These are phyloP conservation scores for Peromyscus polionotus DNA, from an alignment of 2,113 vertebrate genomes.

Conservation along the genomic window DNA sequence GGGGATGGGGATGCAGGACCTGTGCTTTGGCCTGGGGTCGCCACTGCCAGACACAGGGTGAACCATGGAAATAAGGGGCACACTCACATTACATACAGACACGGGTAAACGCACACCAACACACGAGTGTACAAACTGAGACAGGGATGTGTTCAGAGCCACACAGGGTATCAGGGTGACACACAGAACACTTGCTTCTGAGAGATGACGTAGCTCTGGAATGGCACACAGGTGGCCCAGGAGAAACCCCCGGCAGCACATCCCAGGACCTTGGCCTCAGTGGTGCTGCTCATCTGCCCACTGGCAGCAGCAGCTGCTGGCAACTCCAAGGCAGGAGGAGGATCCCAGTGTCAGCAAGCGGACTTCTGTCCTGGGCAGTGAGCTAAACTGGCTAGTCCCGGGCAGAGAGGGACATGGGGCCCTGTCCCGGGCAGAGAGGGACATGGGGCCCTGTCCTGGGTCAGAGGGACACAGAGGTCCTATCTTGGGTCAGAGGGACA, in stretches of 20 bases:
- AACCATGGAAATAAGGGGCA: not conserved
- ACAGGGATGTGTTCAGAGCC: not conserved
- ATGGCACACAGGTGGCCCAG: not conserved
- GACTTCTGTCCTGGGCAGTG: not conserved
- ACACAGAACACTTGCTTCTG: not conserved
- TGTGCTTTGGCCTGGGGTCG: not conserved
- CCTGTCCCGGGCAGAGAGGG: not conserved
- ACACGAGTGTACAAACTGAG: not conserved
- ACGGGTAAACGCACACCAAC: not conserved
- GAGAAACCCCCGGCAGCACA: conserved; percentile 54
- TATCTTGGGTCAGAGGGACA: not conserved
- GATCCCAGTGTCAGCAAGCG: not conserved
- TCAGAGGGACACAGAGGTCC: not conserved
- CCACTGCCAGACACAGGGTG: no score
- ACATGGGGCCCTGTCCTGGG: not conserved
- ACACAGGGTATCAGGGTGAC: not conserved
- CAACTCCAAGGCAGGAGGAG: not conserved
- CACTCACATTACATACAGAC: not conserved
- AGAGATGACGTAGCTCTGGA: no score
- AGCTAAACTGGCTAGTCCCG: not conserved
- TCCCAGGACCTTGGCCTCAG: not conserved
- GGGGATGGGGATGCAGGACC: not conserved
- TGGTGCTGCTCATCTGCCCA: not conserved
- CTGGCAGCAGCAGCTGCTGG: not conserved
- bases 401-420: not conserved